These are phyloP conservation scores for Tachina lurida DNA, from an alignment of 2,888 invertebrate genomes.

Conservation along the genomic window DNA sequence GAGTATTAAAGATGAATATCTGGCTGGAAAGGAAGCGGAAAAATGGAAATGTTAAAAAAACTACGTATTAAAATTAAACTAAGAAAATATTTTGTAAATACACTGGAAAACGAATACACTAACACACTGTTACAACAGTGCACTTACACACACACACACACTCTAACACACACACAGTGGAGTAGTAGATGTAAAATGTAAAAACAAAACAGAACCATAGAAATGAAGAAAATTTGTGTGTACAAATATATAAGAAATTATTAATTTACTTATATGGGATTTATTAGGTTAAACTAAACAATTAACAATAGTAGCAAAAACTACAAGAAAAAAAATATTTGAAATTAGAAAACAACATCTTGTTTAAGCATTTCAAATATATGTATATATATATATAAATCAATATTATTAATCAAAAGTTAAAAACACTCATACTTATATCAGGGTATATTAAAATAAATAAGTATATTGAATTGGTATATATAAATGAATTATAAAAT, in stretches of 20 bases:
- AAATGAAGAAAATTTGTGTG: background rate
- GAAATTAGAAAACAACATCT: slow-evolving; percentile 6
- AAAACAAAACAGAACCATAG: slow-evolving; percentile 13
- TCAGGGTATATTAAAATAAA: slow-evolving; percentile 66
- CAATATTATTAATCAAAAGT: slow-evolving; percentile 68
- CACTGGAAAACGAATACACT: background rate
- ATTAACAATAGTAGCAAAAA: too few species aligned
- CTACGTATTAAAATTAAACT: slow-evolving; percentile 3
- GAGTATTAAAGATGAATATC: slow-evolving; percentile 2
- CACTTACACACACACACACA: slow-evolving; percentile 8
- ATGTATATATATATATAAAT: background rate
- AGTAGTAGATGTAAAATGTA: slow-evolving; percentile 23
- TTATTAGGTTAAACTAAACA: slow-evolving; percentile 28
- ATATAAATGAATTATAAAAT: slow-evolving; percentile 27
- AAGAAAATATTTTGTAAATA: slow-evolving; percentile 39
- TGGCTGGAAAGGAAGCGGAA: background rate
- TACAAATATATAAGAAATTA: background rate
- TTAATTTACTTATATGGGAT: slow-evolving; percentile 40
- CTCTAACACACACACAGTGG: slow-evolving; percentile 19
- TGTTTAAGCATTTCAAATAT: background rate
- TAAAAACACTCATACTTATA: slow-evolving; percentile 68
- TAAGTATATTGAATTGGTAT: background rate
- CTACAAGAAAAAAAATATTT: background rate
- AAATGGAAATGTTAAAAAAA: slow-evolving; percentile 2
- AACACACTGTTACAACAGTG: background rate